phyloP scores from a whole-genome alignment of 2,113 vertebrate species.

The Lates calcarifer region DNA sequence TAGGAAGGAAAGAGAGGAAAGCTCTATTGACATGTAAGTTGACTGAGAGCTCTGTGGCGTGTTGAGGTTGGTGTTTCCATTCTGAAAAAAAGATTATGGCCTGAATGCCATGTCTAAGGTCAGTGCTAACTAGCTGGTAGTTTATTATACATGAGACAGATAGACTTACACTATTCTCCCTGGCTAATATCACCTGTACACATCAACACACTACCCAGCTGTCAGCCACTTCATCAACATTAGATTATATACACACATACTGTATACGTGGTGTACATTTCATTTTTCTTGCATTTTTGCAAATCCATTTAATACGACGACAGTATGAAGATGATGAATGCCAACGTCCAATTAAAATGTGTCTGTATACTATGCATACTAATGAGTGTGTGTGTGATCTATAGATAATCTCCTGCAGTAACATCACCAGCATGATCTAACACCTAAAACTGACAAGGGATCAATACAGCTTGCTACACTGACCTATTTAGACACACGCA shows the following conservation, averaged over 20 bases:
- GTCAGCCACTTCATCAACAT: no score
- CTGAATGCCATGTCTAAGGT: background rate
- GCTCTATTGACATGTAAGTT: no score
- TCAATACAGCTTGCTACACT: slow-evolving; percentile 47
- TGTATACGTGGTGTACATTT: no score
- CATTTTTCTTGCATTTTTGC: no score
- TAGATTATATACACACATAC: no score
- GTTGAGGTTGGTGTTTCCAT: background rate
- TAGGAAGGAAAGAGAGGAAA: no score
- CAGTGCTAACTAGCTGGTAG: background rate
- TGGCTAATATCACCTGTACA: background rate
- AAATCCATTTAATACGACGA: background rate
- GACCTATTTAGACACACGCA: slow-evolving; percentile 58
- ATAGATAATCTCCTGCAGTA: slow-evolving; percentile 39
- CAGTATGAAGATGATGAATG: background rate
- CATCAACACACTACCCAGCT: background rate
- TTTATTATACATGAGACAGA: slow-evolving; percentile 47
- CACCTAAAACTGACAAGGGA: slow-evolving; percentile 51
- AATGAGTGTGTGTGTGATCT: slow-evolving; percentile 1
- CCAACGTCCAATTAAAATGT: background rate
- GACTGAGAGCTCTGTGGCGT: background rate
- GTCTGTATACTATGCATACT: background rate
- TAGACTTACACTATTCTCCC: slow-evolving; percentile 14
- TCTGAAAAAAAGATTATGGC: background rate
- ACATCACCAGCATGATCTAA: slow-evolving; percentile 46